A percentile compares a stretch with the other conserved stretches of the same genome.
These are phyloP conservation scores for Esox niger DNA, from an alignment of 2,113 vertebrate species.

Conservation along the genomic window DNA sequence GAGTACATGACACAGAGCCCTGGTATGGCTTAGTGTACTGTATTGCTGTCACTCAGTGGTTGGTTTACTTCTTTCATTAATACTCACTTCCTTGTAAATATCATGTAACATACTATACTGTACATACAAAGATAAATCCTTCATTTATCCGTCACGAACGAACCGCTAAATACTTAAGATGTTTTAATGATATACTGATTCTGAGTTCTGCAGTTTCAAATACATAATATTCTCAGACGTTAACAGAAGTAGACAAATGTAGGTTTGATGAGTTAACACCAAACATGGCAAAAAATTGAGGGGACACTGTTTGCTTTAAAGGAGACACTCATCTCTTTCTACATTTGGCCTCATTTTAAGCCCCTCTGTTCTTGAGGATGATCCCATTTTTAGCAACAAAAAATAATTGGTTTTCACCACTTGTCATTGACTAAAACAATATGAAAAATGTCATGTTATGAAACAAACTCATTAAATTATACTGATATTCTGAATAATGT, in stretches of 20 bases:
- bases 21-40: neutral
- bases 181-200: conserved; percentile 39
- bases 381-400: no score
- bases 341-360: no score
- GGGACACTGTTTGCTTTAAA: no score
- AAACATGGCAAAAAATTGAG: no score
- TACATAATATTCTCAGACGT: neutral
- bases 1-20: neutral
- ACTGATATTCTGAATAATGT: no score
- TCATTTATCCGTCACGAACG: conserved; percentile 29
- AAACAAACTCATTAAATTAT: no score
- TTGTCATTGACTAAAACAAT: no score
- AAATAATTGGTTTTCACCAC: no score
- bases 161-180: conserved; percentile 24
- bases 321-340: no score
- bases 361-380: no score
- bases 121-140: conserved; percentile 19
- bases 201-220: conserved; percentile 29
- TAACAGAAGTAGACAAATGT: neutral
- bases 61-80: neutral
- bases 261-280: neutral
- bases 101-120: neutral
- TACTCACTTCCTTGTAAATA: conserved; percentile 4
- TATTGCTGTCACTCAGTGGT: neutral
- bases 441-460: no score